phyloP scores from a whole-genome alignment of 2,113 vertebrate species.

The Circaetus gallicus region DNA sequence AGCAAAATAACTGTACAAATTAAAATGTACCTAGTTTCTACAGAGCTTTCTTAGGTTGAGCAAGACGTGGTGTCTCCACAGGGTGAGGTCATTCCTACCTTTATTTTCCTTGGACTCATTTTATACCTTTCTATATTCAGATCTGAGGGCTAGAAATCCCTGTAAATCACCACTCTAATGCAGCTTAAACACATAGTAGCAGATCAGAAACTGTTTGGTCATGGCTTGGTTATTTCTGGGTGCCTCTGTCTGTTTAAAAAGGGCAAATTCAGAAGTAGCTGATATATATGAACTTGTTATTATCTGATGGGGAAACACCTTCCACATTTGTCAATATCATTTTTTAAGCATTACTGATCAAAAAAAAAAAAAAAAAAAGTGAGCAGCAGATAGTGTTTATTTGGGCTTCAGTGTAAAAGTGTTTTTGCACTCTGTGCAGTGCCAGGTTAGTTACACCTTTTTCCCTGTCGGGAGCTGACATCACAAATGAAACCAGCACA shows the following conservation, averaged over 20 bases:
- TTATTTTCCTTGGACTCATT: constrained; percentile 50
- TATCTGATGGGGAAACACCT: not conserved
- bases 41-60: not conserved
- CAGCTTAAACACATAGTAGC: not conserved
- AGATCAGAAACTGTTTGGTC: not conserved
- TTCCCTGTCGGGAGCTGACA: not conserved
- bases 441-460: constrained; percentile 15
- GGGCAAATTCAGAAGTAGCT: not conserved
- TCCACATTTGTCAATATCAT: not conserved
- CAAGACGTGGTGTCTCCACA: constrained; percentile 24
- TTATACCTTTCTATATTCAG: not conserved
- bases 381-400: not conserved
- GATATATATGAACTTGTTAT: not conserved
- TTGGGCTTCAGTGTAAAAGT: not conserved
- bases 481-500: constrained; percentile 1
- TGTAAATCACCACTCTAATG: not conserved
- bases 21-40: not conserved
- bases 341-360: not conserved
- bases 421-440: not conserved
- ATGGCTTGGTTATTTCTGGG: not conserved
- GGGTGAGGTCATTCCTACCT: constrained; percentile 50
- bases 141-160: not conserved
- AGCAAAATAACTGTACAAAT: not conserved
- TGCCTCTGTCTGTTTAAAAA: not conserved
- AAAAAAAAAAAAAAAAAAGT: not conserved